These are phyloP conservation scores for Rugalucina vietnamica DNA, from an alignment of 2,888 invertebrate species.

Conservation along the genomic window DNA sequence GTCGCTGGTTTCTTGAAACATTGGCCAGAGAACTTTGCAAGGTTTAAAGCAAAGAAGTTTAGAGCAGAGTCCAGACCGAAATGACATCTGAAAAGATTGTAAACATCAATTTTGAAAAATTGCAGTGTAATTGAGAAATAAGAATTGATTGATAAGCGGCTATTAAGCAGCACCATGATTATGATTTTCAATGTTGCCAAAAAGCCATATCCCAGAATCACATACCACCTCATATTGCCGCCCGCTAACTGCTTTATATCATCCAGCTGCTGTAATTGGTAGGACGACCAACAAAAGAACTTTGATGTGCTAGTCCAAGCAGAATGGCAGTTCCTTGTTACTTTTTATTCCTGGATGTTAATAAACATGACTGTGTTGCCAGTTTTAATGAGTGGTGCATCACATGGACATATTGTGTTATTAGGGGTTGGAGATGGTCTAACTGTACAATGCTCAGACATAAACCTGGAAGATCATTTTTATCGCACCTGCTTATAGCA, in stretches of 20 bases:
- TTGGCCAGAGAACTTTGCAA: background rate
- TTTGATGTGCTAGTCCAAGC: constrained; percentile 37
- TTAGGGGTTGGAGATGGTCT: constrained; percentile 51
- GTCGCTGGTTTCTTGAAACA: background rate
- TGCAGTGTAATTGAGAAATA: constrained; percentile 8
- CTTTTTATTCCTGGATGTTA: constrained; percentile 56
- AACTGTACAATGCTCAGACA: constrained; percentile 34
- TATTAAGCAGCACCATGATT: too few relatives aligned
- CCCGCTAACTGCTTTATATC: background rate
- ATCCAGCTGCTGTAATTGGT: constrained; percentile 25
- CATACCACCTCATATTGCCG: constrained; percentile 33
- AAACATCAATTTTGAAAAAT: constrained; percentile 5
- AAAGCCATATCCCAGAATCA: constrained; percentile 43
- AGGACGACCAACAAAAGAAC: constrained; percentile 23
- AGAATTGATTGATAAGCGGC: constrained; percentile 33
- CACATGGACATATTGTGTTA: constrained; percentile 31
- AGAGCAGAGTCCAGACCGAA: background rate
- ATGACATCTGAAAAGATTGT: background rate
- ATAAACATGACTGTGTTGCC: constrained; percentile 40
- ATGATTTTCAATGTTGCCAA: constrained; percentile 49
- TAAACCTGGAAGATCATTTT: constrained; percentile 49
- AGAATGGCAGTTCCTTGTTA: constrained; percentile 37
- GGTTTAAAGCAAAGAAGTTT: background rate
- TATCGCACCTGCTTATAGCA: too few relatives aligned
- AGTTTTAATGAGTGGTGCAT: constrained; percentile 25